Base-by-base conservation (phyloP, 2,888 invertebrate species). In the Leptinotarsa juncta region DNA sequence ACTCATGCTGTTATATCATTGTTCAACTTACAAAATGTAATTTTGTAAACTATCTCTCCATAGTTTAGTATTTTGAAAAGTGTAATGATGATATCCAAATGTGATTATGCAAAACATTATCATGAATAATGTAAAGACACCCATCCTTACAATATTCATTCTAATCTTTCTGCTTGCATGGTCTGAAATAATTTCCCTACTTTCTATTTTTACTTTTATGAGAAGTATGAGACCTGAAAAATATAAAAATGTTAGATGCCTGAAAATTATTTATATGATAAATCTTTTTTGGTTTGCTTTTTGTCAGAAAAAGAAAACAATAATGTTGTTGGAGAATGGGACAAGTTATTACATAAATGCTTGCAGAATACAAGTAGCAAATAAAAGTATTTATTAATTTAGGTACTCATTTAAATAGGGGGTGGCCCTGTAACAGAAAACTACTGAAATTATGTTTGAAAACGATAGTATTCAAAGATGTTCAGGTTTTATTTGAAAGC, bases 121-220 rank as follows among this genome's bases (percentile, higher is more conserved):
- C 15, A 94, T 93, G 67, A 96, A 90, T 20, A 94, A 88, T 0
- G 95, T 93, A 83, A 97, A 96, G 48, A 95, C 89, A 7, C 95
- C 94, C 90, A 97, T 94, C 70, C 97, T 91, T 4, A 96, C 92
- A 78, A 97, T 97, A 62, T 95, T 96, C 82, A 94, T 93, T 51
- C 94, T 92, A 78, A 97, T 96, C 89, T 97, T 97, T 82, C 94
- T 92, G 80, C 94, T 94, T 1, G 95, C 96, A 81, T 94, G 93
- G 70, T 94, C 92, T 0, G 96, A 95, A 82, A 97, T 95, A 76
- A 96, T 94, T 83, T 95, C 95, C 79, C 93, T 93, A 80, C 95
- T 95, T 71, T 94, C 94, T 79, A 94, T 93, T 82, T 95, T 95
- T 50, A 97, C 91, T 77, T 92, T 92, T 76, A 96, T 91, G 71